Evolutionary conservation across 2,113 vertebrate species (phyloP).

Genomic region (Urocynchramus pylzowi): DNA sequence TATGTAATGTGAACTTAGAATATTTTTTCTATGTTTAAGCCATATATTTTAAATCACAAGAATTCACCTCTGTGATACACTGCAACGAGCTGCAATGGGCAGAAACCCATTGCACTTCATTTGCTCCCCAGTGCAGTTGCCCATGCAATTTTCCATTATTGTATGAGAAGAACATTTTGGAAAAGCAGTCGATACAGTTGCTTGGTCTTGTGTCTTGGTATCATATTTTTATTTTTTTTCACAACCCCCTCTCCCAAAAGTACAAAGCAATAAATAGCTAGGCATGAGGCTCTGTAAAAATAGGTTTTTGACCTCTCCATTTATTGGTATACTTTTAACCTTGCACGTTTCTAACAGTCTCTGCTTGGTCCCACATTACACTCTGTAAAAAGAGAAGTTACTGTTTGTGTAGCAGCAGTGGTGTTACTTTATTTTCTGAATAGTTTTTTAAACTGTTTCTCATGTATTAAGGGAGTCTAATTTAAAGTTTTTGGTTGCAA

Average conservation of each 20-base stretch:
- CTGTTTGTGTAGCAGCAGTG: background rate
- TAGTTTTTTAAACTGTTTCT: background rate
- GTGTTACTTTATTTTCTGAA: background rate
- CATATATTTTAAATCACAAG: background rate
- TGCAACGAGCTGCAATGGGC: background rate
- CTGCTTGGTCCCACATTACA: background rate
- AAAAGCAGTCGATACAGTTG: background rate
- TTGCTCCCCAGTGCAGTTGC: background rate
- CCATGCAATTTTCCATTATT: background rate
- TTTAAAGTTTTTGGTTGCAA: background rate
- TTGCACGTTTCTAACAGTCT: background rate
- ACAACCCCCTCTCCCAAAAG: background rate
- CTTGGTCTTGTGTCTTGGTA: background rate
- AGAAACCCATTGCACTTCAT: background rate
- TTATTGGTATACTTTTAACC: background rate
- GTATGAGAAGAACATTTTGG: background rate
- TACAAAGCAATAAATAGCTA: slow-evolving; percentile 8
- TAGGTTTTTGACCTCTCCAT: background rate
- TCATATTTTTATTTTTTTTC: background rate
- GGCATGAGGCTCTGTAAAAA: background rate
- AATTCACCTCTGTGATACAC: background rate
- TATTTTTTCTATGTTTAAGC: background rate
- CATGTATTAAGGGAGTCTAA: background rate
- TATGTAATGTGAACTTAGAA: background rate
- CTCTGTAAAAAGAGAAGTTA: background rate